Base-by-base conservation (phyloP, 2,888 invertebrate genomes). In the Aporophyla nigra region DNA sequence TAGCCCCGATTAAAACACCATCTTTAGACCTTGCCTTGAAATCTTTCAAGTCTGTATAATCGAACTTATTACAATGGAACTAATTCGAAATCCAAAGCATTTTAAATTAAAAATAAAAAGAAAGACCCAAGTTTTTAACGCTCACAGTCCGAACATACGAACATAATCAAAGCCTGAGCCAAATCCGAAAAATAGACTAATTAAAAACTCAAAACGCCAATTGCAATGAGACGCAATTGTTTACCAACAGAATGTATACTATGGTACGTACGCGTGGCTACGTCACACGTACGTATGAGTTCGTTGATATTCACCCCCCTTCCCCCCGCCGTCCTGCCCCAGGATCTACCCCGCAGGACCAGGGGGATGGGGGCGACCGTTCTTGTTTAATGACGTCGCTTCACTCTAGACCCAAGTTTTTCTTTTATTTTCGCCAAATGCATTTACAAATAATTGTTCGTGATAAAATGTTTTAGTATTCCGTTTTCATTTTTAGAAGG, bases 231-330 rank as follows among this genome's bases (percentile, higher is more conserved):
- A 91, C 92, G 93, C 87, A 94, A 93, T 95, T 96, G 96, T 96
- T 96, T 96, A 96, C 96, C 92, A 96, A 96, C 96, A 96, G 91
- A 92, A 92, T 94, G 93, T 93, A 94, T 93, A 93, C 91, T 89
- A 90, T 90, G 88, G 92, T 93, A 92, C 88, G 90, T 92, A 89
- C 91, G 92, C 93, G 93, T 92, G 91, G 92, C 89, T 92, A 93
- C 95, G 93, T 93, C 95, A 94, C 93, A 93, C 95, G 94, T 93
- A 93, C 93, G 91, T 94, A 94, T 94, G 96, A 95, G 96, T 95
- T 95, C 96, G 96, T 96, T 96, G 95, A 96, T 96, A 95, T 94
- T 93, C 94, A 90, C 94, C 89, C 87, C 82, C 87, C 93, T 81
- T 90, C 93, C 93, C 89, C 91, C 87, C 82, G 85, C 83, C 87